These are phyloP conservation scores for Drosophila albomicans DNA, from an alignment of 1,140 invertebrate species.

Conservation along the genomic window DNA sequence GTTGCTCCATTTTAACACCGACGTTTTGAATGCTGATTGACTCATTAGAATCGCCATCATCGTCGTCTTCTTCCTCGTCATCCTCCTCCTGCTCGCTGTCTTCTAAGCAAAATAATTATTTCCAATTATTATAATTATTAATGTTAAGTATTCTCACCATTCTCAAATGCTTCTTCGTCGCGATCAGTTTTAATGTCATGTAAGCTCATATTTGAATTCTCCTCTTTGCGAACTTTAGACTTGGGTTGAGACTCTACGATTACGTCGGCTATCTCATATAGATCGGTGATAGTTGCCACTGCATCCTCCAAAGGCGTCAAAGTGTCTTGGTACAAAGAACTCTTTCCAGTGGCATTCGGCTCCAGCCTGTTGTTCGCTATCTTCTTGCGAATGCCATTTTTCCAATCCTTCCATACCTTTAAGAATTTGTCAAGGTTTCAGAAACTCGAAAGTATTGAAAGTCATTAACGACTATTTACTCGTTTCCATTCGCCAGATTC, in stretches of 20 bases:
- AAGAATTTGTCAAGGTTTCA: neutral
- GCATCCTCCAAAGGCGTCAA: slow-evolving; percentile 67
- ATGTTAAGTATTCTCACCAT: slow-evolving; percentile 36
- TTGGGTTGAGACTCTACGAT: slow-evolving; percentile 51
- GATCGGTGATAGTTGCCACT: slow-evolving; percentile 60
- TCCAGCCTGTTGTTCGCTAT: slow-evolving; percentile 64
- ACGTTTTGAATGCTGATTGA: slow-evolving; percentile 27
- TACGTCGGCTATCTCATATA: slow-evolving; percentile 66
- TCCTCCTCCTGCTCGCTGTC: slow-evolving; percentile 55
- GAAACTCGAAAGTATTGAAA: neutral
- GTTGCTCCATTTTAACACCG: slow-evolving; percentile 34
- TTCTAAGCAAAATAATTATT: neutral
- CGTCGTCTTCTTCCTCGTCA: slow-evolving; percentile 48
- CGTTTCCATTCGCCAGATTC: slow-evolving; percentile 66
- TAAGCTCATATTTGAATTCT: slow-evolving; percentile 23
- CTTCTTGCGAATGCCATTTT: slow-evolving; percentile 69
- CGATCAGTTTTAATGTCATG: slow-evolving; percentile 55
- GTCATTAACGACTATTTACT: slow-evolving; percentile 12
- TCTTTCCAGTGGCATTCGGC: slow-evolving; percentile 58
- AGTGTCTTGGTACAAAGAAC: slow-evolving; percentile 64
- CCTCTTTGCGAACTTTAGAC: slow-evolving; percentile 10
- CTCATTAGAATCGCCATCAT: slow-evolving; percentile 49
- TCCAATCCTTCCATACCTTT: slow-evolving; percentile 75
- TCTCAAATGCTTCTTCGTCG: slow-evolving; percentile 44
- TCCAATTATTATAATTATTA: no score